Evolutionary conservation across 2,797 vertebrate species (phyloP).

Genomic region (Stomatorhinus walkeri): DNA sequence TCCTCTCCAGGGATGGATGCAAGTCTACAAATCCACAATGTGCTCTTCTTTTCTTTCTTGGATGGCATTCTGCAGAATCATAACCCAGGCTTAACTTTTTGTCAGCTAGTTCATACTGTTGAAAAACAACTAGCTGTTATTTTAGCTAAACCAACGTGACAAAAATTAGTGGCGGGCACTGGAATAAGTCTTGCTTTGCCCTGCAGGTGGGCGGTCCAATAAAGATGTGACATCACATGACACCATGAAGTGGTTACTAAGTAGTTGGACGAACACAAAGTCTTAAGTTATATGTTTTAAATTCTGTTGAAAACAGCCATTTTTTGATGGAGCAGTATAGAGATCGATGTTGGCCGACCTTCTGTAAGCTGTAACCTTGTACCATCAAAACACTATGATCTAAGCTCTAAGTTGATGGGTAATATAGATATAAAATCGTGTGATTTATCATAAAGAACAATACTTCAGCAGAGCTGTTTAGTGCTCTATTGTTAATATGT

Average conservation of each 20-base stretch:
- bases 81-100: neutral
- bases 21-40: neutral
- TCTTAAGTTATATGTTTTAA: neutral
- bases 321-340: neutral
- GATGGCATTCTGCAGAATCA: neutral
- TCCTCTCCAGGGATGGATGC: neutral
- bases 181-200: neutral
- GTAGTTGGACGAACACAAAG: neutral
- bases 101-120: neutral
- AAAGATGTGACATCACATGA: neutral
- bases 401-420: neutral
- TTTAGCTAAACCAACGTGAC: neutral
- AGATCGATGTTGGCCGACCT: neutral
- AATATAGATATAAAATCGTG: neutral
- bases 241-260: neutral
- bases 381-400: neutral
- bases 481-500: neutral
- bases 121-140: neutral
- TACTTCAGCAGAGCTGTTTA: neutral
- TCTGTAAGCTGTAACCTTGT: neutral
- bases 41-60: neutral
- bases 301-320: neutral
- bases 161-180: neutral
- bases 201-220: neutral
- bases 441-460: neutral